These are phyloP conservation scores for Cyclura pinguis DNA, from an alignment of 2,797 vertebrate genomes.

Conservation along the genomic window DNA sequence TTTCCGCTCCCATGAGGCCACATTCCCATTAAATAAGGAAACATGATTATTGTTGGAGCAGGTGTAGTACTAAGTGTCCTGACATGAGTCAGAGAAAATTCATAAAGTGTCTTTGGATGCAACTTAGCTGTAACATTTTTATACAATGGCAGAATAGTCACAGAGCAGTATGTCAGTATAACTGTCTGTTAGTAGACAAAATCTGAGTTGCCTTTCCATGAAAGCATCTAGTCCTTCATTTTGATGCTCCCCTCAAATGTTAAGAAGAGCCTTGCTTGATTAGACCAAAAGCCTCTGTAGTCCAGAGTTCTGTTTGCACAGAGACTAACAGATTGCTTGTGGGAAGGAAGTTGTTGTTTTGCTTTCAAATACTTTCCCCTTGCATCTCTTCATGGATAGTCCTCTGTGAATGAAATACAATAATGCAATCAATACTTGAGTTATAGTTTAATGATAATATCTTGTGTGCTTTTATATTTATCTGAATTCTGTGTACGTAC, in stretches of 20 bases:
- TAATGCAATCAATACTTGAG: too few relatives aligned
- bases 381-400: neutral
- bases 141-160: neutral
- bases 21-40: slow-evolving; percentile 7
- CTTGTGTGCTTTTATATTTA: too few relatives aligned
- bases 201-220: neutral
- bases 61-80: neutral
- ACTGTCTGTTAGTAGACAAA: neutral
- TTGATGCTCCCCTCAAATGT: neutral
- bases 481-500: too few relatives aligned
- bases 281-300: neutral
- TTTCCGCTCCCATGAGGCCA: neutral
- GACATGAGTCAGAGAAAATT: neutral
- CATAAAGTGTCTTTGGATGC: neutral
- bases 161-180: neutral
- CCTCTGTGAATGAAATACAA: neutral
- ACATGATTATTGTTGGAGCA: neutral
- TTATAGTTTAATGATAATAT: too few relatives aligned
- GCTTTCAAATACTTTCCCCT: neutral
- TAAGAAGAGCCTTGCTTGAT: neutral
- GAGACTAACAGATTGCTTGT: neutral
- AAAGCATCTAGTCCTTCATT: neutral
- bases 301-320: neutral
- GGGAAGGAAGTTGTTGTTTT: neutral
- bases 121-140: neutral